Evolutionary conservation across 2,888 invertebrate species (phyloP), one percentile per base, ranked within the genome.

Genomic region (Mechanitis mazaeus): DNA sequence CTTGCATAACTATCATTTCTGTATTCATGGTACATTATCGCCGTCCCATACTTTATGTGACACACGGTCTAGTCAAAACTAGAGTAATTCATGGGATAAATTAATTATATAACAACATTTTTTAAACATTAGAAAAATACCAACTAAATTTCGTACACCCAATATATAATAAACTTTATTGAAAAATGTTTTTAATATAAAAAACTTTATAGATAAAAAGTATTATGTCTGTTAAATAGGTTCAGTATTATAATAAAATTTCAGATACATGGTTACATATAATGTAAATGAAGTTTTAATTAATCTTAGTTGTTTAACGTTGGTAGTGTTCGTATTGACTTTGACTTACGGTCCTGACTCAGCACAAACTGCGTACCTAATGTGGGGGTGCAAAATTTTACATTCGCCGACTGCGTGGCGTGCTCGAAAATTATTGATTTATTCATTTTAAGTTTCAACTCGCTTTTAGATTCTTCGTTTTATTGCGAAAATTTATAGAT

Each of bases 371-470:
- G 66, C 63, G 66, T 61, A 66, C 64, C 68, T 69, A 69, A 64
- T 64, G 70, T 65, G 69, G 74, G 72, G 69, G 64, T 70, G 77
- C 75, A 75, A 78, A 77, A 80, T 78, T 78, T 73, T 74, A 77
- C 76, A 77, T 75, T 72, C 69, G 56, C 69, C 66, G 59, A 65
- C 66, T 63, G 68, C 67, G 64, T 65, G 60, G 67, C 65, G 67
- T 69, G 70, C 68, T 73, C 73, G 70, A 71, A 72, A 76, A 73
- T 71, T 79, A 82, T 83, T 77, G 80, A 83, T 81, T 73, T 81
- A 81, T 80, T 80, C 81, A 81, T 80, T 80, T 28, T 9, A 79
- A 72, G 74, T 78, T 75, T 69, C 73, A 74, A 79, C 73, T 76
- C 72, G 74, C 74, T 75, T 70, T 69, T 67, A 65, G 62, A 65